phyloP scores from a whole-genome alignment of 2,888 invertebrate genomes.

The Labia minor region DNA sequence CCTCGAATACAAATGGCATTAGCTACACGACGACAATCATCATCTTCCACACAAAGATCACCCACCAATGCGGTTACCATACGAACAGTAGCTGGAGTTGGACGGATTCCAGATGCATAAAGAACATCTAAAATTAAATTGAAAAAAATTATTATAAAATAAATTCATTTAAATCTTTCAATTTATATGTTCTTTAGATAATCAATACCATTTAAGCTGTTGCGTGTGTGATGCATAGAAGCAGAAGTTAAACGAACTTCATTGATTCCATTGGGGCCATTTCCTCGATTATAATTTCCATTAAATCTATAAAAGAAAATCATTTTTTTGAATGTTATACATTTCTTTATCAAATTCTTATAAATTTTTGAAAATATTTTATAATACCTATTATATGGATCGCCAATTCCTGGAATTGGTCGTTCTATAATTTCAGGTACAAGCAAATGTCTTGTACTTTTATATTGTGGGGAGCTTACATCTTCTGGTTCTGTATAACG shows the following conservation, averaged over 20 bases:
- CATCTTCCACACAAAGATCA: slow-evolving; percentile 60
- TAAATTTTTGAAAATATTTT: too few species aligned
- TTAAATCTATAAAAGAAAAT: neutral
- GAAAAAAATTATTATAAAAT: neutral
- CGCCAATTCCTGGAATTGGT: neutral
- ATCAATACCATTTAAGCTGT: neutral
- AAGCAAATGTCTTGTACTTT: slow-evolving; percentile 67
- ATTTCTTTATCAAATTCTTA: too few species aligned
- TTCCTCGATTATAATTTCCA: neutral
- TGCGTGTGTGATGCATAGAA: slow-evolving; percentile 19
- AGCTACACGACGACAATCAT: slow-evolving; percentile 51
- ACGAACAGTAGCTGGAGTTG: slow-evolving; percentile 52
- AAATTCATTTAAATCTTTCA: too few species aligned
- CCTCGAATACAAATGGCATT: slow-evolving; percentile 63
- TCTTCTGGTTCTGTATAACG: slow-evolving; percentile 73
- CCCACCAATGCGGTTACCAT: slow-evolving; percentile 59
- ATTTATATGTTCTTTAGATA: too few species aligned
- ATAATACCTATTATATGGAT: slow-evolving; percentile 15
- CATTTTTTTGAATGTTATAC: too few species aligned
- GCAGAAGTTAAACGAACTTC: slow-evolving; percentile 21
- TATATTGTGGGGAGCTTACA: slow-evolving; percentile 57
- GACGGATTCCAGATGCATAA: slow-evolving; percentile 44
- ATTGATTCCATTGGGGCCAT: neutral
- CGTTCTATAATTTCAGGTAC: slow-evolving; percentile 50
- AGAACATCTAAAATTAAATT: neutral